A percentile compares a stretch with the other conserved stretches of the same genome.
Conservation (phyloP, 2,113 vertebrate species). For the Pionites leucogaster region DNA sequence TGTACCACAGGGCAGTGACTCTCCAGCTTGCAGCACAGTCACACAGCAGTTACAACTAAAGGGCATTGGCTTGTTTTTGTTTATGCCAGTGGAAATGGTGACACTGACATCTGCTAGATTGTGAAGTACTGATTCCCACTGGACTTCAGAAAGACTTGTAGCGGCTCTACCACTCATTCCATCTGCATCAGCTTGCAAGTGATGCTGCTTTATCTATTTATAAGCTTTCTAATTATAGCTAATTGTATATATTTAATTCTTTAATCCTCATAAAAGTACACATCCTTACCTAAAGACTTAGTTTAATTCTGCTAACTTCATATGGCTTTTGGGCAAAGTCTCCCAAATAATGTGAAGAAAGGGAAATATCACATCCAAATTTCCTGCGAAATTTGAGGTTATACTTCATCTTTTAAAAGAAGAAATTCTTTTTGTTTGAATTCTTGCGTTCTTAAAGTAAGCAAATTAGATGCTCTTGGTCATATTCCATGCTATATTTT, state of each 20-base stretch:
- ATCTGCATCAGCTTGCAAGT: background rate
- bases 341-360: slow-evolving; percentile 26
- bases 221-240: background rate
- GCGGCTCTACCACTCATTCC: background rate
- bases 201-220: slow-evolving; percentile 12
- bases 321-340: background rate
- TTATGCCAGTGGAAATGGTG: background rate
- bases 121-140: background rate
- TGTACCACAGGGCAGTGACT: background rate
- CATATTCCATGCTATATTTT: background rate
- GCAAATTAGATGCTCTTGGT: background rate
- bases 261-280: background rate
- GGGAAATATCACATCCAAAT: slow-evolving; percentile 3
- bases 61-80: background rate
- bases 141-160: background rate
- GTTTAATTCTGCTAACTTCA: slow-evolving; percentile 49
- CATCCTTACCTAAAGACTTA: background rate
- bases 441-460: background rate
- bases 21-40: background rate
- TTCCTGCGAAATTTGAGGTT: background rate
- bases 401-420: background rate
- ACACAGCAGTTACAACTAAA: slow-evolving; percentile 16
- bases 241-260: background rate
- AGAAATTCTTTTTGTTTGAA: background rate
- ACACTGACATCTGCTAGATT: background rate